Base-by-base conservation (phyloP, 2,113 vertebrate genomes). In the Amia ocellicauda region DNA sequence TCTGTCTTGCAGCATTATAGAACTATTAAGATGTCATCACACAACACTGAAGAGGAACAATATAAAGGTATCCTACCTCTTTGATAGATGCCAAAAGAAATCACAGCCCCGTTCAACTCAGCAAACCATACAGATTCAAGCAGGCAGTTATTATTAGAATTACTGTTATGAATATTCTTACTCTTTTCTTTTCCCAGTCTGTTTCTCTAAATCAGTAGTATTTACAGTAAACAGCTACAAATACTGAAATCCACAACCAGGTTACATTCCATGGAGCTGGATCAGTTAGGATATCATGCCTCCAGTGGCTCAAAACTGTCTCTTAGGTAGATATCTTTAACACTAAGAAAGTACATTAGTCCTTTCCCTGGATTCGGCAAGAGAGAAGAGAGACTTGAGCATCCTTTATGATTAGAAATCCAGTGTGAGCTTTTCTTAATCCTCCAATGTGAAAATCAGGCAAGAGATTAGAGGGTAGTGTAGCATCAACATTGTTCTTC, bases 71-170 rank as follows among this genome's bases (percentile, higher is more conserved):
- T 74, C 75, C 63, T 77, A 80, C 78, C 78, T 80, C 78, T 78
- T 71, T 73, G 55, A 71, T 64, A 71, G 78, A 75, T 73, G 73
- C 78, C 73, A 69, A 69, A 72, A 73, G 71, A 72, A 73, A 73
- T 71, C 69, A 57, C 74, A 67, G 74, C 66, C 59, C 66, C 26
- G 59, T 62, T 67, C 65, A 71, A 69, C 69, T 80, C 75, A 80
- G 72, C 69, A 71, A 77, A 77, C 64, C 77, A 79, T 77, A 62
- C 66, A 71, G 65, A 47, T 62, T 74, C 64, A 59, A 52, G 62
- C 58, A 52, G 56, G 22, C 49, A 40, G 50, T 45, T n/a, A n/a
- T n/a, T n/a, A n/a, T n/a, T n/a, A n/a, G n/a, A n/a, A n/a, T n/a
- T n/a, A n/a, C n/a, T n/a, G n/a, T n/a, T n/a, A n/a, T n/a, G n/a